Percentiles rank a stretch among this genome's conserved stretches.
These are phyloP conservation scores for Argyresthia albistria DNA, from an alignment of 2,888 invertebrate species.

Conservation along the genomic window DNA sequence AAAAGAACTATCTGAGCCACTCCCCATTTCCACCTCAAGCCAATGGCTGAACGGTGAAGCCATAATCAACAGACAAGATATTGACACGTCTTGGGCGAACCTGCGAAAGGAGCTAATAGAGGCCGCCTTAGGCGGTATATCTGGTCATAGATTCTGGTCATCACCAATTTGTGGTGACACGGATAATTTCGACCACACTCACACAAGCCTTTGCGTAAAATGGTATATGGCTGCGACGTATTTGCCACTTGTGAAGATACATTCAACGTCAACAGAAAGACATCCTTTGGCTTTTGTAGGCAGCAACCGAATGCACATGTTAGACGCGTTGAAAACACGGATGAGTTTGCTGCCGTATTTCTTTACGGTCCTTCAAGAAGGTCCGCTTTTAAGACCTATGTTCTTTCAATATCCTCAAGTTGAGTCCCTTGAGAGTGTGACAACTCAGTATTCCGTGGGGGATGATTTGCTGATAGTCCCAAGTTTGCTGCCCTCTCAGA, in stretches of 20 bases:
- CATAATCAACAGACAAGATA: constrained; percentile 57
- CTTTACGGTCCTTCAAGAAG: constrained; percentile 64
- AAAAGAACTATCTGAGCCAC: constrained; percentile 19
- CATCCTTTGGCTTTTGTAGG: constrained; percentile 59
- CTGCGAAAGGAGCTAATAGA: constrained; percentile 61
- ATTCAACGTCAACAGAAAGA: constrained; percentile 44
- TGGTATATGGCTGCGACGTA: constrained; percentile 80
- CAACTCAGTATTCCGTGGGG: constrained; percentile 75
- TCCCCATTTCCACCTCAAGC: constrained; percentile 34
- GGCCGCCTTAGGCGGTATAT: constrained; percentile 60
- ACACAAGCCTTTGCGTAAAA: constrained; percentile 71
- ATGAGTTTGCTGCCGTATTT: constrained; percentile 72
- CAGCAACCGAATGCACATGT: constrained; percentile 45
- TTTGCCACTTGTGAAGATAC: constrained; percentile 72
- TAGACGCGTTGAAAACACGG: constrained; percentile 53
- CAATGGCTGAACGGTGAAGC: constrained; percentile 41
- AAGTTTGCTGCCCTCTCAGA: constrained; percentile 57
- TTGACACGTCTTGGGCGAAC: constrained; percentile 72
- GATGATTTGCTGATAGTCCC: constrained; percentile 73
- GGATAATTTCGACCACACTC: constrained; percentile 39
- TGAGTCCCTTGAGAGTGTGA: constrained; percentile 46
- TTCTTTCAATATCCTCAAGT: constrained; percentile 73
- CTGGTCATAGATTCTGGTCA: constrained; percentile 62
- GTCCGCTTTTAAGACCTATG: constrained; percentile 75
- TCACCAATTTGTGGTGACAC: constrained; percentile 73